phyloP scores from a whole-genome alignment of 2,888 invertebrate genomes.

The Cheilosia scutellata region DNA sequence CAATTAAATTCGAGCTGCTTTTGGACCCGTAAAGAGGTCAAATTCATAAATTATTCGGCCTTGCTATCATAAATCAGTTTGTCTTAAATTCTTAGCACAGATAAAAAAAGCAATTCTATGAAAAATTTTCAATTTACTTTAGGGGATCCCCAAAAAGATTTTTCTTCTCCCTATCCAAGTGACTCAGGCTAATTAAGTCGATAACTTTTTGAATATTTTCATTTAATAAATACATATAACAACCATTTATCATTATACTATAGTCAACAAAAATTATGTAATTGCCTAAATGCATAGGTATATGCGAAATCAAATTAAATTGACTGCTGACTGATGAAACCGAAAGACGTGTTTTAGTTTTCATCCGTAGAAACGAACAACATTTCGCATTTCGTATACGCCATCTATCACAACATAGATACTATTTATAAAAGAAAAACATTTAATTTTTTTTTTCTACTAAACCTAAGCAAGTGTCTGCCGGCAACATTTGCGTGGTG shows the following conservation, averaged over 20 bases:
- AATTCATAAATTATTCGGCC: no score
- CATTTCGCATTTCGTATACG: conserved; percentile 30
- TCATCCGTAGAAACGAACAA: neutral
- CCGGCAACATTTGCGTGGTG: conserved; percentile 71
- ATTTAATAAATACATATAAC: neutral
- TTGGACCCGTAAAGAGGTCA: no score
- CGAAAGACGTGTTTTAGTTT: conserved; percentile 38
- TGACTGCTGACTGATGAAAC: conserved; percentile 43
- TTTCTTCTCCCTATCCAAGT: no score
- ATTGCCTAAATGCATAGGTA: conserved; percentile 37
- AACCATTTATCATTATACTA: neutral
- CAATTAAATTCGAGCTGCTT: no score
- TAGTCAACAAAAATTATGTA: conserved; percentile 50
- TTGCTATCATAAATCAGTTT: no score
- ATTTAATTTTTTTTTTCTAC: conserved; percentile 25
- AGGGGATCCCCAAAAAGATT: no score
- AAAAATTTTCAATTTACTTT: no score
- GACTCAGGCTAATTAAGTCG: no score
- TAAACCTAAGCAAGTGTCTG: conserved; percentile 69
- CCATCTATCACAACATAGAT: conserved; percentile 1
- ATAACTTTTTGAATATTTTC: no score
- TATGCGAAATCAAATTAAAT: conserved; percentile 24
- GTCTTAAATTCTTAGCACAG: no score
- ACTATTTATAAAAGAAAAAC: conserved; percentile 25
- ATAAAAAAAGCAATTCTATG: no score